These are phyloP conservation scores for Smithornis capensis DNA, from an alignment of 2,113 vertebrate species.

Conservation along the genomic window DNA sequence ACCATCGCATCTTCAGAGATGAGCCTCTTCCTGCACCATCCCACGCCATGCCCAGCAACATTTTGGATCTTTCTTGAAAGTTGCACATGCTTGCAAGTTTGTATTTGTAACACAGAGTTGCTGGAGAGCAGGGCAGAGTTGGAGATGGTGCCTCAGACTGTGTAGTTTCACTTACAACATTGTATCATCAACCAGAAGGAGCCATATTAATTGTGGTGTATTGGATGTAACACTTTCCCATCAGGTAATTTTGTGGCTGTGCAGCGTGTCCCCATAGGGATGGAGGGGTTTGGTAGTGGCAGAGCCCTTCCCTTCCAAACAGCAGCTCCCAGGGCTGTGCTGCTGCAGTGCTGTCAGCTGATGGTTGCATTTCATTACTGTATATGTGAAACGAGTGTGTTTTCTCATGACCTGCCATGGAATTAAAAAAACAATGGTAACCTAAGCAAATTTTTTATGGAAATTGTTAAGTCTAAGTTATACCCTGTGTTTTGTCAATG, in stretches of 20 bases:
- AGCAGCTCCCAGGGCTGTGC: not conserved
- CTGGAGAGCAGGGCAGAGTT: not conserved
- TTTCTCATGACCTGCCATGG: not conserved
- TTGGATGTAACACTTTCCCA: not conserved
- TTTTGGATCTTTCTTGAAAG: not conserved
- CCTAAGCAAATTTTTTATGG: not conserved
- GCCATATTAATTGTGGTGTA: not conserved
- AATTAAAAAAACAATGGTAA: not conserved
- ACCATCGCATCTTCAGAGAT: not conserved
- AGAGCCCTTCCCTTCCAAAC: not conserved
- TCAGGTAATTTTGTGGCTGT: not conserved
- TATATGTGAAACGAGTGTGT: not conserved
- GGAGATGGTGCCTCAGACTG: not conserved
- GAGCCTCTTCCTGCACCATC: not conserved
- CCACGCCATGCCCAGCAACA: not conserved
- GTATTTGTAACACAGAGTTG: not conserved
- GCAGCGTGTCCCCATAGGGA: not conserved
- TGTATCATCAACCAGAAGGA: not conserved
- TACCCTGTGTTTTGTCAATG: not conserved
- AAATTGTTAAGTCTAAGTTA: not conserved
- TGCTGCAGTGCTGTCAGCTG: not conserved
- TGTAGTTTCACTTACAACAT: accelerated
- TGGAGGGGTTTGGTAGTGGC: not conserved
- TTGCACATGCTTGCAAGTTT: not conserved
- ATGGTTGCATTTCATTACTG: not conserved